Conservation (phyloP, 2,888 invertebrate genomes). For the Entomobrya proxima region DNA sequence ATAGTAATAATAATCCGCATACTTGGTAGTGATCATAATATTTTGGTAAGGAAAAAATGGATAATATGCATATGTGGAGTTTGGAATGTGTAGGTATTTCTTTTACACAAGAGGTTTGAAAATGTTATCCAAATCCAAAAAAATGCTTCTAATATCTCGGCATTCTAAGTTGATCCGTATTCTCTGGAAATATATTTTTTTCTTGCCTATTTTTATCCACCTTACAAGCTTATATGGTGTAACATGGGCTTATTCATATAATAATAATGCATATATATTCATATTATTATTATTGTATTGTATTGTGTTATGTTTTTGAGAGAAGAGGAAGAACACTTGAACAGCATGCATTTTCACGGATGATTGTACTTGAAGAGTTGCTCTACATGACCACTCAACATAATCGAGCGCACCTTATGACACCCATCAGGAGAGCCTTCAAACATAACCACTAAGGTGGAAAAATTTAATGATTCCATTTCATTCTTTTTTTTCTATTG, state of each 20-base stretch:
- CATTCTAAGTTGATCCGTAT: too few relatives aligned
- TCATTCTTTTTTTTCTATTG: conserved; percentile 50
- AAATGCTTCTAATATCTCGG: too few relatives aligned
- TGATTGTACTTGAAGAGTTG: conserved; percentile 72
- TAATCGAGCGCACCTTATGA: conserved; percentile 73
- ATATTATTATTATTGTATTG: conserved; percentile 28
- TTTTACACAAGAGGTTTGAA: too few relatives aligned
- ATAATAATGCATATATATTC: conserved; percentile 1
- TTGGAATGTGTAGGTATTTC: too few relatives aligned
- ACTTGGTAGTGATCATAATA: too few relatives aligned
- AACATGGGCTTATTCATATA: conserved; percentile 20
- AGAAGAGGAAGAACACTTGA: conserved; percentile 62
- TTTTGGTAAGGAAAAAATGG: too few relatives aligned
- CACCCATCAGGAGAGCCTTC: conserved; percentile 68
- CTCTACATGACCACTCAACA: conserved; percentile 74
- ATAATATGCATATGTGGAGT: too few relatives aligned
- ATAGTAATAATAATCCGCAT: too few relatives aligned
- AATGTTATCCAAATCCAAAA: too few relatives aligned
- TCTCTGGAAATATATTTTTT: too few relatives aligned
- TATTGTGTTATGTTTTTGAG: too few relatives aligned
- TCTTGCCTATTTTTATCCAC: conserved; percentile 11
- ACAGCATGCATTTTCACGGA: conserved; percentile 71
- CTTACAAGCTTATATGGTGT: neutral
- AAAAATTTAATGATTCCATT: conserved; percentile 75
- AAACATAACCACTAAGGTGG: conserved; percentile 71